These are phyloP conservation scores for Piprites chloris DNA, from an alignment of 2,113 vertebrate genomes.

Conservation along the genomic window DNA sequence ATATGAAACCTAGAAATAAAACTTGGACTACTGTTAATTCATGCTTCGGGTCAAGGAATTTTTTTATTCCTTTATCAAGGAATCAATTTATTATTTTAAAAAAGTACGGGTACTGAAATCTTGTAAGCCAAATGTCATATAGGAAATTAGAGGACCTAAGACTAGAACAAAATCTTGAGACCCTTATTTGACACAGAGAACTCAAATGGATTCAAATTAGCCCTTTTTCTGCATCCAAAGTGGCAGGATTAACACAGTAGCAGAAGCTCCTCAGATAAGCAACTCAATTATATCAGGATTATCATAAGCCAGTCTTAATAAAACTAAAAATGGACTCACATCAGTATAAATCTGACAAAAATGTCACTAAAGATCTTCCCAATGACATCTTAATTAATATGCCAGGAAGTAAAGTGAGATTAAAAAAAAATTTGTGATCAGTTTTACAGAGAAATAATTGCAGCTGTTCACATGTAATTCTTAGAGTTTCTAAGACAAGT, in stretches of 20 bases:
- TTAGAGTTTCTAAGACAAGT: not conserved
- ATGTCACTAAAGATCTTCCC: conserved; percentile 1
- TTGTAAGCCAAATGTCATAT: not conserved
- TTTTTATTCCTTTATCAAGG: too few relatives aligned
- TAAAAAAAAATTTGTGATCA: not conserved
- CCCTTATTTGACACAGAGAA: not conserved
- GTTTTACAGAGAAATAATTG: conserved; percentile 28
- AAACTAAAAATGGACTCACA: conserved; percentile 20
- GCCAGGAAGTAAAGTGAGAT: conserved; percentile 15
- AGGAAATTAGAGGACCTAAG: not conserved
- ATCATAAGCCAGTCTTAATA: not conserved
- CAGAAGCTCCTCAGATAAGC: conserved; percentile 6
- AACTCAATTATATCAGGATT: conserved; percentile 30
- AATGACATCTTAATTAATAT: conserved; percentile 51
- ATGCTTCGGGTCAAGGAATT: not conserved
- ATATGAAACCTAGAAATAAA: not conserved
- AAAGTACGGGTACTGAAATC: not conserved
- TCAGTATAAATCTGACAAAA: conserved; percentile 29
- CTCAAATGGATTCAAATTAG: not conserved
- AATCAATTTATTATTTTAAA: not conserved
- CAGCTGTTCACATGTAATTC: not conserved
- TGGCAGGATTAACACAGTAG: not conserved
- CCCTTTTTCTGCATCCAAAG: not conserved
- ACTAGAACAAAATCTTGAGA: not conserved
- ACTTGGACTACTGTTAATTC: not conserved